A percentile compares a stretch with the other conserved stretches of the same genome.
phyloP scores from a whole-genome alignment of 2,113 vertebrate genomes.

The Cisticola juncidis region DNA sequence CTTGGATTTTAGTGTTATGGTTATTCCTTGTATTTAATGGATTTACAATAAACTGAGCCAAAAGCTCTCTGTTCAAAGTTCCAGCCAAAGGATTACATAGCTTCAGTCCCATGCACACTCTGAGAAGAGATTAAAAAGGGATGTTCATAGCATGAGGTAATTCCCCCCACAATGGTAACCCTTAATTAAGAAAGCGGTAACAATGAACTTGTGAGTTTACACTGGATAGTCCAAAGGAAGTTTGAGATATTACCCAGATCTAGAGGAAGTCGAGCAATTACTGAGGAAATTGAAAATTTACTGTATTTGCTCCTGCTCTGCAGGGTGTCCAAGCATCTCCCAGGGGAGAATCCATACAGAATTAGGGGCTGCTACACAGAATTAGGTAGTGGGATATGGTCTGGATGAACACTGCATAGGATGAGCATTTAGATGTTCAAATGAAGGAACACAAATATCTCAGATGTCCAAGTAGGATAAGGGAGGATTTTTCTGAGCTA shows the following conservation, averaged over 20 bases:
- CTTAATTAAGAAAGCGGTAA: neutral
- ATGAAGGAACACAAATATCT: neutral
- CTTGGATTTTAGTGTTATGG: neutral
- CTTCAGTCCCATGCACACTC: neutral
- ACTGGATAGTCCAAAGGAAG: neutral
- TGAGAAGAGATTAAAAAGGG: neutral
- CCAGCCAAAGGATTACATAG: neutral
- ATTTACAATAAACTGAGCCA: neutral
- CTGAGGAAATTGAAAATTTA: neutral
- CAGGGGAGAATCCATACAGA: neutral
- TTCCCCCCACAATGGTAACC: neutral
- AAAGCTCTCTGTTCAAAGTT: neutral
- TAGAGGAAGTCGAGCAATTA: neutral
- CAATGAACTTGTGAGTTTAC: neutral
- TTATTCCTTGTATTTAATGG: neutral
- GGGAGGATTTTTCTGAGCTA: neutral
- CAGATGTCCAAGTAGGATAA: neutral
- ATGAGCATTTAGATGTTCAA: neutral
- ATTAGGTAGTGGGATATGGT: neutral
- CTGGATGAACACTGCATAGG: neutral
- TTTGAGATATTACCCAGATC: neutral
- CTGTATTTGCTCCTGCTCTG: neutral
- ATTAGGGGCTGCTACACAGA: neutral
- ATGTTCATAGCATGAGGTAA: neutral
- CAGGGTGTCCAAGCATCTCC: neutral